phyloP scores from a whole-genome alignment of 2,113 vertebrate species.

The Xenopus borealis region DNA sequence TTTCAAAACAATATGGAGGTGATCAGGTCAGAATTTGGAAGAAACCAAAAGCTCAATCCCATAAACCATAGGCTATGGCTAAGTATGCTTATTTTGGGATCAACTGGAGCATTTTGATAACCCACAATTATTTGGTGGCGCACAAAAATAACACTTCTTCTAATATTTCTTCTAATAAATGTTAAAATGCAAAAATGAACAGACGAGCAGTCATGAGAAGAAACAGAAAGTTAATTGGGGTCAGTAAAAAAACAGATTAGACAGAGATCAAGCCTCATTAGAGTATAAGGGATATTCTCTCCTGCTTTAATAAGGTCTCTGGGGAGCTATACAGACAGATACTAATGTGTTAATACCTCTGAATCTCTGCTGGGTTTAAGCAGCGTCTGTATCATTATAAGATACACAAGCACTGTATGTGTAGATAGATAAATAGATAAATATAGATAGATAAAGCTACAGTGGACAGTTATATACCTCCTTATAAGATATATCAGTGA shows the following conservation, averaged over 20 bases:
- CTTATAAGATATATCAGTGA: no score
- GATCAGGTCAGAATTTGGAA: not conserved
- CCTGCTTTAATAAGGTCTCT: conserved; percentile 42
- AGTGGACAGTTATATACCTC: no score
- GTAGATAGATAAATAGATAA: no score
- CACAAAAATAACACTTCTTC: not conserved
- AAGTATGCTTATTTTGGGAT: not conserved
- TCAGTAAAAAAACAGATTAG: conserved; percentile 41
- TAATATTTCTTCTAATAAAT: conserved; percentile 7
- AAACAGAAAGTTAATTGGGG: conserved; percentile 40
- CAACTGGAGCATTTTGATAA: not conserved
- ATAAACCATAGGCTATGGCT: not conserved
- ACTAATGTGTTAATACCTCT: conserved; percentile 45
- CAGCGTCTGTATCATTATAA: conserved; percentile 15
- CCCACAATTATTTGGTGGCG: not conserved
- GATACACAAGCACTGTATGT: no score
- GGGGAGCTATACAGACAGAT: conserved; percentile 40
- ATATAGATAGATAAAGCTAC: no score
- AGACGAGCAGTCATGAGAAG: conserved; percentile 5
- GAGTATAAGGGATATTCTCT: conserved; percentile 39
- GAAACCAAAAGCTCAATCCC: not conserved
- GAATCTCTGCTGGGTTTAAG: conserved; percentile 29
- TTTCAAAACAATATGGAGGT: no score
- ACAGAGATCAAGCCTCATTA: conserved; percentile 46
- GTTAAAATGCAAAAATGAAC: conserved; percentile 12